A percentile compares a stretch with the other conserved stretches of the same genome.
Conservation (phyloP, 1,140 invertebrate species). For the Calycopis cecrops region DNA sequence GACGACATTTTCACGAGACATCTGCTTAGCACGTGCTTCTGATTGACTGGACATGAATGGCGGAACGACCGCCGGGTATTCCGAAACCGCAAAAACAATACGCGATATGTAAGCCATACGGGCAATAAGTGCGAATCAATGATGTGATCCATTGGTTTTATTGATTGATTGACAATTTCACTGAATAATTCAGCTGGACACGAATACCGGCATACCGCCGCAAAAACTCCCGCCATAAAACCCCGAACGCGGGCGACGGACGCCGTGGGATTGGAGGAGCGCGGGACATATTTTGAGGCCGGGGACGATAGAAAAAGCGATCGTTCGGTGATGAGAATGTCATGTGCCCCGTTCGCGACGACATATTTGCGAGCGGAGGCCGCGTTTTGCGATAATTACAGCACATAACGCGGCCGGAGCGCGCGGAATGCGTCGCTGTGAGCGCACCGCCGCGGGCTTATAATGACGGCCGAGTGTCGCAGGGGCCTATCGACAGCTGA, state of each 20-base stretch:
- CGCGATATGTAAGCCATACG: conserved; percentile 56
- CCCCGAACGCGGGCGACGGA: conserved; percentile 43
- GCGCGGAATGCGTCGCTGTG: conserved; percentile 61
- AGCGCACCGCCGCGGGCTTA: conserved; percentile 65
- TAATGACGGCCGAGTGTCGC: conserved; percentile 67
- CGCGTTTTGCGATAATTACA: conserved; percentile 71
- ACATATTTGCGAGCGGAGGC: conserved; percentile 69
- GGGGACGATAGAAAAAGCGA: conserved; percentile 53
- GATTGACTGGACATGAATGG: conserved; percentile 57
- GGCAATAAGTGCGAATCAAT: conserved; percentile 69
- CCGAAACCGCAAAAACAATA: conserved; percentile 50
- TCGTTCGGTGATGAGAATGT: conserved; percentile 71
- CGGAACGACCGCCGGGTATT: conserved; percentile 60
- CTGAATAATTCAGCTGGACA: conserved; percentile 70
- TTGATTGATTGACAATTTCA: conserved; percentile 70
- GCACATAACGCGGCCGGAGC: conserved; percentile 62
- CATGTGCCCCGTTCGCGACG: conserved; percentile 69
- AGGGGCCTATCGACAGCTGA: conserved; percentile 55
- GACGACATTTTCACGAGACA: conserved; percentile 45
- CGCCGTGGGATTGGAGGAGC: conserved; percentile 49
- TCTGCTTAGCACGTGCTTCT: conserved; percentile 45
- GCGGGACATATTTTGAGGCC: conserved; percentile 45
- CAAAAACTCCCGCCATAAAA: conserved; percentile 39
- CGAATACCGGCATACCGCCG: conserved; percentile 60
- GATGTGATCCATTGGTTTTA: conserved; percentile 65